Evolutionary conservation across 1,140 invertebrate genomes (phyloP).

Genomic region (Brachionus asplanchnoidis): DNA sequence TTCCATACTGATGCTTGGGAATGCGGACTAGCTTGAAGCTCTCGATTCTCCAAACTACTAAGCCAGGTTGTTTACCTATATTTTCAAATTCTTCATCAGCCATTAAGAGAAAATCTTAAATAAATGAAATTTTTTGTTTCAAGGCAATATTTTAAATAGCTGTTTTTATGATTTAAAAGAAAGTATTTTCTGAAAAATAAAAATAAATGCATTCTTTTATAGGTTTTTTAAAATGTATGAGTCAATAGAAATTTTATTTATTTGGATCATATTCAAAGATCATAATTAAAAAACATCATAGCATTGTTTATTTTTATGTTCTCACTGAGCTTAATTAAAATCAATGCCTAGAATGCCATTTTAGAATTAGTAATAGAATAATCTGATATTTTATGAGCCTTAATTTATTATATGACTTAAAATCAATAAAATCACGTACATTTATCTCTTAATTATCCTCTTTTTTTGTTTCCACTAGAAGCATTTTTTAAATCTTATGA

Average conservation of each 20-base stretch:
- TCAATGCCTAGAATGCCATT: neutral
- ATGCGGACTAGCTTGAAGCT: slow-evolving; percentile 50
- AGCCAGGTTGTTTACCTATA: slow-evolving; percentile 53
- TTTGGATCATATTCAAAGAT: neutral
- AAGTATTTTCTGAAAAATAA: neutral
- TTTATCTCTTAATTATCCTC: neutral
- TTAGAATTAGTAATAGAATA: neutral
- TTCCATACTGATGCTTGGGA: slow-evolving; percentile 64
- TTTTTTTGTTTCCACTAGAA: neutral
- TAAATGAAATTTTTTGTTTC: neutral
- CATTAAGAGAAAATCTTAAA: neutral
- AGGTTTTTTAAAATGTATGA: neutral
- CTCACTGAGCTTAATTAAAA: neutral
- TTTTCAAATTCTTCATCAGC: slow-evolving; percentile 52
- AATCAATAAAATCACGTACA: neutral
- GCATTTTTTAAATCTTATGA: neutral
- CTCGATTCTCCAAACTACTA: slow-evolving; percentile 59
- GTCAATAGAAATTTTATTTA: neutral
- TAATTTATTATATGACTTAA: neutral
- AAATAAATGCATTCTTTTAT: slow-evolving; percentile 8
- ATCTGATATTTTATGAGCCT: neutral
- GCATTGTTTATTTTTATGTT: neutral
- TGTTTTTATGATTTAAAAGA: neutral
- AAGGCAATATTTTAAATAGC: neutral
- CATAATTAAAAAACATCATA: neutral